Evolutionary conservation across 2,113 vertebrate species (phyloP), one percentile per base, ranked within the genome.

Genomic region (Rhineura floridana): DNA sequence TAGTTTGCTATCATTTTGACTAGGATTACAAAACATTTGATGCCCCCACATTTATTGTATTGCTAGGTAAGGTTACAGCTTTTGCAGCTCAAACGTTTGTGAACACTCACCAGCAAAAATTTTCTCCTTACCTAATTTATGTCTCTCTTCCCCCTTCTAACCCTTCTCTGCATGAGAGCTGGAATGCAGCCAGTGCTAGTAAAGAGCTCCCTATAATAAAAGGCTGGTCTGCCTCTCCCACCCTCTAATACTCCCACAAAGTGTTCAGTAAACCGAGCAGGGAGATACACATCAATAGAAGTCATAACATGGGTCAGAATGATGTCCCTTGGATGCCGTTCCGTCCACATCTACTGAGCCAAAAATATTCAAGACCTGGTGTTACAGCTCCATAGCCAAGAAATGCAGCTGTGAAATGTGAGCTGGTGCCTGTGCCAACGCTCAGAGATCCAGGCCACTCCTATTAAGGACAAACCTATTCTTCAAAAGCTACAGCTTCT

Each of bases 371-470:
- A 86, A 87, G 91, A 91, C 67, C 83, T 92, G 93, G 92, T 0
- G 76, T 86, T 92, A 90, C 77, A 88, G 88, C 91, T 90, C 83
- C 39, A 63, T 90, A 94, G 94, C 90, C 93, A 94, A 93, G 89
- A 94, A 90, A 94, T 93, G 93, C 93, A 94, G 94, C 93, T 95
- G 91, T 91, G 92, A 92, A 95, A 94, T 95, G 93, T 87, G 91
- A 94, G 91, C 89, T 59, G 91, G 86, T 86, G 92, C 90, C 86
- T 83, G 90, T 92, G 94, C 95, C 95, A 95, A 94, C 92, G 92
- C 93, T 90, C 83, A 0, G 87, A 76, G 91, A 93, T 93, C 88
- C 92, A 95, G 89, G 83, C 69, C 93, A 95, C 94, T 95, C 93
- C 95, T 95, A 95, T 95, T 94, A 94, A 93, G 95, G 95, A 93